Conservation (phyloP, 2,797 vertebrate species). For the Peromyscus eremicus region DNA sequence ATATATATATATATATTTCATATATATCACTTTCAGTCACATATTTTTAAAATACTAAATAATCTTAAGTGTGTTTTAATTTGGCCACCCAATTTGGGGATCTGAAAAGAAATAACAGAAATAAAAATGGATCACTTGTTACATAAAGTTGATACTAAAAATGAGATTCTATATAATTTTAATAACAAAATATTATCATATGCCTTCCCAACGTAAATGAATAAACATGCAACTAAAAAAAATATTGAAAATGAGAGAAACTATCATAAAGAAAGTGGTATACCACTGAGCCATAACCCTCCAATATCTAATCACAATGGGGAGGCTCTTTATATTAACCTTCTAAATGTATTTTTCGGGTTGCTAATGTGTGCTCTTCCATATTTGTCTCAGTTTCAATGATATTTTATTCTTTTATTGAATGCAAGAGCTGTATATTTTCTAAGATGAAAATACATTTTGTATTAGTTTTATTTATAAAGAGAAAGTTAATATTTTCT, state of each 20-base stretch:
- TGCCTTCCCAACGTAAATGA: not conserved
- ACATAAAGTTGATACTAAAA: constrained; percentile 15
- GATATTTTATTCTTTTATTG: constrained; percentile 6
- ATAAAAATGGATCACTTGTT: constrained; percentile 26
- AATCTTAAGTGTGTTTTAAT: not conserved
- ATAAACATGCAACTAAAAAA: constrained; percentile 15
- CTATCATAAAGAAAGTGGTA: not conserved
- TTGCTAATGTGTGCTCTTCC: constrained; percentile 45
- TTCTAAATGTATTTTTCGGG: not conserved
- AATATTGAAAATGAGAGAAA: not conserved
- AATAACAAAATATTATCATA: not conserved
- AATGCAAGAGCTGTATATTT: constrained; percentile 15
- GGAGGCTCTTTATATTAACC: constrained; percentile 38
- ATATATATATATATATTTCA: not conserved
- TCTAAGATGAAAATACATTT: constrained; percentile 42
- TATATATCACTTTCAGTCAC: not conserved
- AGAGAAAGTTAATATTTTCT: constrained; percentile 43
- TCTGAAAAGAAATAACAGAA: constrained; percentile 3
- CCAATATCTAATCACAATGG: constrained; percentile 31
- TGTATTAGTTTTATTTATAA: constrained; percentile 54
- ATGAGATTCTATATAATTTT: constrained; percentile 49
- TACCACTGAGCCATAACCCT: constrained; percentile 40
- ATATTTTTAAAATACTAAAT: constrained; percentile 40
- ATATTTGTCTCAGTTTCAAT: constrained; percentile 32
- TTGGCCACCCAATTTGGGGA: not conserved